Base-by-base conservation (phyloP, 2,888 invertebrate species). In the Ashinkailepas kermadecensis region DNA sequence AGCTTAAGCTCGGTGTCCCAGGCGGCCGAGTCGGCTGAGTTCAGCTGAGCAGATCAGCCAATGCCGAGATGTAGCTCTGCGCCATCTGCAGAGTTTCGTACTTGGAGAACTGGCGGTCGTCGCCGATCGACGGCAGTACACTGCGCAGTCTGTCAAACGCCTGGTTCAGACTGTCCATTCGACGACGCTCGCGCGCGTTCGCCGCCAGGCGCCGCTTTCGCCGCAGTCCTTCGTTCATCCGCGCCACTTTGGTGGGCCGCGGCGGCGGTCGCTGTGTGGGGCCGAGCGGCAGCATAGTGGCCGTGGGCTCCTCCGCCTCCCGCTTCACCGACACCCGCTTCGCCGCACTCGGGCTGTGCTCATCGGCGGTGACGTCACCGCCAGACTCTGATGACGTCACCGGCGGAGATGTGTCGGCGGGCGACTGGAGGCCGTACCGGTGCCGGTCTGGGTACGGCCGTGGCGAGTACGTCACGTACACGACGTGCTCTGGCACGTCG, bases 51-150 rank as follows among this genome's bases (percentile, higher is more conserved):
- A 97, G 89, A 87, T 97, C 97, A 86, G 94, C 94, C 9, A 97
- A 89, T 0, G 96, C 96, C 4, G 93, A 91, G 86, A 97, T 97
- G 87, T 97, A 97, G 0, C 95, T 95, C 87, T 97, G 97, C 0
- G 97, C 97, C 97, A 97, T 97, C 88, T 97, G 97, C 1, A 97
- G 90, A 0, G 97, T 97, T 88, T 97, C 97, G 88, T 96, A 97
- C 87, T 97, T 97, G 64, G 96, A 96, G 81, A 97, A 89, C 86
- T 97, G 96, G 74, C 95, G 91, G 86, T 97, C 96, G 86, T 95
- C 95, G 10, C 95, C 95, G 82, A 96, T 88, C 0, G 95, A 94
- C 0, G 97, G 97, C n/a, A 97, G 89, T 85, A 96, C 96, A 8
- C 94, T 93, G 78, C 97, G 90, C 3, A 97, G 91, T 84, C 94